Conservation (phyloP, 2,888 invertebrate species). For the Lapara coniferarum region DNA sequence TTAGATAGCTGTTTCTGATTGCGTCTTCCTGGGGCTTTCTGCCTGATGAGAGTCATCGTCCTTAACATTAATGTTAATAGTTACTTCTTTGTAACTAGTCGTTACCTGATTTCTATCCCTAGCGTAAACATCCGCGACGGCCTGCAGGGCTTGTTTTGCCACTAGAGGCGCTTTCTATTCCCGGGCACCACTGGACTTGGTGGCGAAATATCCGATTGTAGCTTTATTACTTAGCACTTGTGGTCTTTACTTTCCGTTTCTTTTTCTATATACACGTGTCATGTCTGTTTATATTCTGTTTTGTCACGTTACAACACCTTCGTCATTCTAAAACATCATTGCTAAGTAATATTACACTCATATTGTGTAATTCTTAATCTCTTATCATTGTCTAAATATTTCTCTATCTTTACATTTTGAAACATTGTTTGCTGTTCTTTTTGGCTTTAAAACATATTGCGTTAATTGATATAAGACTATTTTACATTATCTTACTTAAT, state of each 20-base stretch:
- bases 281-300: slow-evolving; percentile 27
- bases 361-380: slow-evolving; percentile 1
- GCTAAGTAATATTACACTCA: not conserved
- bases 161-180: slow-evolving; percentile 66
- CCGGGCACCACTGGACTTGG: slow-evolving; percentile 48
- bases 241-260: slow-evolving; percentile 58
- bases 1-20: slow-evolving; percentile 15
- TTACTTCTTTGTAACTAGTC: slow-evolving; percentile 55
- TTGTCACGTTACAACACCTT: slow-evolving; percentile 21
- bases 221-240: slow-evolving; percentile 61
- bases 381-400: not conserved
- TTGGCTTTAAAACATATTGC: not conserved
- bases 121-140: slow-evolving; percentile 64
- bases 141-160: slow-evolving; percentile 57
- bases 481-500: too few species aligned
- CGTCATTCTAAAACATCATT: not conserved
- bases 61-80: slow-evolving; percentile 41
- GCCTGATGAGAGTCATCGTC: slow-evolving; percentile 19
- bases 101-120: slow-evolving; percentile 64
- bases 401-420: not conserved
- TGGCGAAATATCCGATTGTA: slow-evolving; percentile 72
- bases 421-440: not conserved
- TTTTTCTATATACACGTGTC: slow-evolving; percentile 39
- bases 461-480: too few species aligned
- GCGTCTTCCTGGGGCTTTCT: slow-evolving; percentile 22